Conservation (phyloP, 2,888 invertebrate species). For the Polyommatus icarus region DNA sequence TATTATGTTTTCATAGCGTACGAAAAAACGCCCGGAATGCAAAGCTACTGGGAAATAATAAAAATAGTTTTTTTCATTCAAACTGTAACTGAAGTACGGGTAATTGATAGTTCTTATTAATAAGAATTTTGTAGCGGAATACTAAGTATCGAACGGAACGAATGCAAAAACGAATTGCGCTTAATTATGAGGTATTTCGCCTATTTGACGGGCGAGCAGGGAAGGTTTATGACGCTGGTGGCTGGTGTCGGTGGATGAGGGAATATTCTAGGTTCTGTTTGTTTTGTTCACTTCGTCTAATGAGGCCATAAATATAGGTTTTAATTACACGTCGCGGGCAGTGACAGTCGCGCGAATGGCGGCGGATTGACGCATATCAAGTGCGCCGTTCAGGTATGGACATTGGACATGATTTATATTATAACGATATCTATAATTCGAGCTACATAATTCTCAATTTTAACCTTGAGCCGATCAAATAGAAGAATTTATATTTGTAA, state of each 20-base stretch:
- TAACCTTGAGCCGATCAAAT: neutral
- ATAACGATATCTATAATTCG: slow-evolving; percentile 40
- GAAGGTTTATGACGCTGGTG: slow-evolving; percentile 52
- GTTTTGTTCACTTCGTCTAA: slow-evolving; percentile 44
- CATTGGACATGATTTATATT: slow-evolving; percentile 36
- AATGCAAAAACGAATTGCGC: neutral
- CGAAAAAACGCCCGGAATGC: neutral
- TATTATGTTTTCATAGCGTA: neutral
- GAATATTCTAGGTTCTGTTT: slow-evolving; percentile 37
- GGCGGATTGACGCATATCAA: slow-evolving; percentile 48
- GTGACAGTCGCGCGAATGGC: slow-evolving; percentile 53
- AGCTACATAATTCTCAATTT: neutral
- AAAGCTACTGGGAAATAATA: neutral
- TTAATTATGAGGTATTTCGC: slow-evolving; percentile 17
- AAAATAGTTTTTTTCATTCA: neutral
- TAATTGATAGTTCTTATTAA: neutral
- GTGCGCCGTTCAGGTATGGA: slow-evolving; percentile 41
- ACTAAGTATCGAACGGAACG: neutral
- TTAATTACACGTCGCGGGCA: slow-evolving; percentile 56
- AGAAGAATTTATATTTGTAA: neutral
- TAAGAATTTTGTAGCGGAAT: neutral
- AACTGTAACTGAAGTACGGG: neutral
- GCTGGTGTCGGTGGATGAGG: slow-evolving; percentile 42
- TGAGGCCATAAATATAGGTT: slow-evolving; percentile 60
- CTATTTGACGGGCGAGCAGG: neutral